Percentiles rank a stretch among this genome's conserved stretches.
phyloP scores from a whole-genome alignment of 2,888 invertebrate genomes.

The Hanleya hanleyi region DNA sequence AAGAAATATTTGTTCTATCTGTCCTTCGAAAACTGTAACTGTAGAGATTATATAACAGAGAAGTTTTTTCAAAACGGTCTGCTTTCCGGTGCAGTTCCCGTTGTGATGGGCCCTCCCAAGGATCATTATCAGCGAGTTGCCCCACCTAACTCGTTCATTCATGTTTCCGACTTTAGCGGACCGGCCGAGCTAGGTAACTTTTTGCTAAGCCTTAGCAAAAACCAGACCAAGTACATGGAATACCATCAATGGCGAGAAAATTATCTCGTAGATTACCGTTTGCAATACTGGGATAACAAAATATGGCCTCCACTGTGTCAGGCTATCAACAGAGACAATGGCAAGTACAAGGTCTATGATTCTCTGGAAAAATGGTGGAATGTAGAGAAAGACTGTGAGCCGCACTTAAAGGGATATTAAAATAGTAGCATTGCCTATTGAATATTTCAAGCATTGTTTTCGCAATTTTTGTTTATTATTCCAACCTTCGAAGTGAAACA shows the following conservation, averaged over 20 bases:
- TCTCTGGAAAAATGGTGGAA: too few relatives aligned
- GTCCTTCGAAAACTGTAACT: slow-evolving; percentile 7
- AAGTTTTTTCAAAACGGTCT: neutral
- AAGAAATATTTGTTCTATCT: neutral
- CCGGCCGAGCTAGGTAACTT: neutral
- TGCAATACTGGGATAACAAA: neutral
- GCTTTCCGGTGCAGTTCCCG: neutral
- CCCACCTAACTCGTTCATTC: slow-evolving; percentile 2
- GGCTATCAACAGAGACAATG: neutral
- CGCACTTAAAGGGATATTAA: too few relatives aligned
- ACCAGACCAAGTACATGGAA: neutral
- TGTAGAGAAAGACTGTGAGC: too few relatives aligned
- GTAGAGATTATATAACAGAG: neutral
- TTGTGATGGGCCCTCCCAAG: slow-evolving; percentile 7
- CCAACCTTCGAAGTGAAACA: too few relatives aligned
- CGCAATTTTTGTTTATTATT: too few relatives aligned
- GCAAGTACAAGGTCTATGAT: too few relatives aligned
- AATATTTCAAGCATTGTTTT: too few relatives aligned
- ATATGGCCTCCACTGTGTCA: neutral
- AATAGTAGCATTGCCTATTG: too few relatives aligned
- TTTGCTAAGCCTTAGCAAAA: neutral
- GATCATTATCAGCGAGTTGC: neutral
- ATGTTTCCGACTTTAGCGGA: neutral
- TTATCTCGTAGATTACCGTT: neutral
- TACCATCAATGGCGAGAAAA: neutral